A percentile compares a stretch with the other conserved stretches of the same genome.
These are phyloP conservation scores for Entomyzon cyanotis DNA, from an alignment of 2,113 vertebrate genomes.

Conservation along the genomic window DNA sequence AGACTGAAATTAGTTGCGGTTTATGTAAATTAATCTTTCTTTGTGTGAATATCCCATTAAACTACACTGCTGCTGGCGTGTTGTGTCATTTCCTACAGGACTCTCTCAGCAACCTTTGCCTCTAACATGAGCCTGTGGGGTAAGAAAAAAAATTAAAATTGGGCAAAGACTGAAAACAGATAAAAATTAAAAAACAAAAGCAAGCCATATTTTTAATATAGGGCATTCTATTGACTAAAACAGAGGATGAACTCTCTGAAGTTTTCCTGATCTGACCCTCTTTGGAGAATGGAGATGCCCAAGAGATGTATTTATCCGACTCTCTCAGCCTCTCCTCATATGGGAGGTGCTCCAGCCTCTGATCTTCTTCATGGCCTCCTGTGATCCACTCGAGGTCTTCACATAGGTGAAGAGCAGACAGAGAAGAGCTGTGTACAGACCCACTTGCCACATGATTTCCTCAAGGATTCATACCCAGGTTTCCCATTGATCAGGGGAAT, in stretches of 20 bases:
- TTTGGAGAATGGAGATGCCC: neutral
- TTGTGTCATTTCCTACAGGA: neutral
- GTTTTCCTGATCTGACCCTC: neutral
- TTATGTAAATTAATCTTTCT: neutral
- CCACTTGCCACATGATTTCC: neutral
- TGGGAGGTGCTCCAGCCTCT: neutral
- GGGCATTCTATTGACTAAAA: neutral
- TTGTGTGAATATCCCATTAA: neutral
- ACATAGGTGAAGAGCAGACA: neutral
- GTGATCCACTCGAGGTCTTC: rapidly evolving
- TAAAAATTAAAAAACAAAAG: neutral
- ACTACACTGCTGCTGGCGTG: neutral
- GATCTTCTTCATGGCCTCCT: neutral
- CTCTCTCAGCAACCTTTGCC: neutral
- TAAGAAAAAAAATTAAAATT: neutral
- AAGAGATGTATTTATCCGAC: neutral
- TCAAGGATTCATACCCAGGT: neutral
- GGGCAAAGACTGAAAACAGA: neutral
- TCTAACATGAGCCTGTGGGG: neutral
- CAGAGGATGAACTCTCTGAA: neutral
- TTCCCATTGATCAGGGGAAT: neutral
- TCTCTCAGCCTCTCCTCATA: neutral
- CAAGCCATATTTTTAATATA: neutral
- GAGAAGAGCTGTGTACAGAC: neutral
- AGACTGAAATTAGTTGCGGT: neutral